These are phyloP conservation scores for Nannoperca australis DNA, from an alignment of 2,797 vertebrate species.

Conservation along the genomic window DNA sequence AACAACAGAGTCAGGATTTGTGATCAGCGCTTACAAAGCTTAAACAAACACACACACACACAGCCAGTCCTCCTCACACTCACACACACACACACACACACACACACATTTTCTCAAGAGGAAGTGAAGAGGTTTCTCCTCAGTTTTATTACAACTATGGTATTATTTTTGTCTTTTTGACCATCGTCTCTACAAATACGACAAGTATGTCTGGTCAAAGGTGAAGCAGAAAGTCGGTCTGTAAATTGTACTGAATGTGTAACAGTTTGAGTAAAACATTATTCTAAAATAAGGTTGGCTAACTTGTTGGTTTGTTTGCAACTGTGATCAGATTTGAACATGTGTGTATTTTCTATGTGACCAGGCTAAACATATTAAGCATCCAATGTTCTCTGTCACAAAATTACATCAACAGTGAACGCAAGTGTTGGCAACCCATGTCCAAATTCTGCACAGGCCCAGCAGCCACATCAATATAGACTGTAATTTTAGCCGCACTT, in stretches of 20 bases:
- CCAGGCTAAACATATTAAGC: not conserved
- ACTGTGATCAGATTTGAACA: not conserved
- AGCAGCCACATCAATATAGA: not conserved
- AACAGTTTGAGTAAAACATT: too few relatives aligned
- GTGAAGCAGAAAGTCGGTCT: not conserved
- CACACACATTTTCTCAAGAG: not conserved
- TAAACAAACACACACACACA: not conserved
- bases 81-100: not conserved
- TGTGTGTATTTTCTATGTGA: not conserved
- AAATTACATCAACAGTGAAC: not conserved
- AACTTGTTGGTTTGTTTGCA: not conserved
- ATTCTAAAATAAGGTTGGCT: not conserved
- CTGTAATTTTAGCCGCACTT: conserved; percentile 12
- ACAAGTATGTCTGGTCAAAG: not conserved
- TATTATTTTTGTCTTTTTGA: not conserved
- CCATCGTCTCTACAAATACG: not conserved
- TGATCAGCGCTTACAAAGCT: not conserved
- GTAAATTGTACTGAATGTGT: not conserved
- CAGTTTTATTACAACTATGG: not conserved
- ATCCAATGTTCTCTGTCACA: not conserved
- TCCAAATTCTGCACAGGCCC: not conserved
- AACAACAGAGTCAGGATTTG: not conserved
- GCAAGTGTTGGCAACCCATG: not conserved
- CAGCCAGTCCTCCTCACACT: not conserved
- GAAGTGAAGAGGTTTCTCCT: not conserved